phyloP scores from a whole-genome alignment of 2,888 invertebrate species.

The Pyrgus malvae region DNA sequence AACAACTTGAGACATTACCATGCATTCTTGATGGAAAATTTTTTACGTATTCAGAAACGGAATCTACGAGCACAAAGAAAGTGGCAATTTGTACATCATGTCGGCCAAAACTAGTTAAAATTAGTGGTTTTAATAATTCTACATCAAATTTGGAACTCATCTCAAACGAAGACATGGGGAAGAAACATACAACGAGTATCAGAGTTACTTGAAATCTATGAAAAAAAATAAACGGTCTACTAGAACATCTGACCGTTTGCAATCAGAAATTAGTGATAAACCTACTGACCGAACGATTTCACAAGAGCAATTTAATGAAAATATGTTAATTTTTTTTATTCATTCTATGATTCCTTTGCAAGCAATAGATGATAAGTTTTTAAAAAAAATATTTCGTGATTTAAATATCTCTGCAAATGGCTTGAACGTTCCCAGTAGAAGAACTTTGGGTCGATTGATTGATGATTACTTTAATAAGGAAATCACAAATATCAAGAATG shows the following conservation, averaged over 20 bases:
- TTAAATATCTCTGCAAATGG: constrained; percentile 15
- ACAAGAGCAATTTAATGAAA: constrained; percentile 22
- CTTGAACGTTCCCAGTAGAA: neutral
- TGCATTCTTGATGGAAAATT: constrained; percentile 3
- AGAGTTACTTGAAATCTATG: constrained; percentile 3
- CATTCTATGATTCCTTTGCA: constrained; percentile 28
- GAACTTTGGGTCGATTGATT: neutral
- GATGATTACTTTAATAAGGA: constrained; percentile 2
- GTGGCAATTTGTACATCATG: constrained; percentile 17
- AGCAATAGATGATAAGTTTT: constrained; percentile 24
- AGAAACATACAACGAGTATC: constrained; percentile 10
- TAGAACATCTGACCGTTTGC: neutral
- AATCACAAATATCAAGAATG: neutral
- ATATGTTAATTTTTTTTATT: constrained; percentile 24
- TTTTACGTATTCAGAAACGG: constrained; percentile 11
- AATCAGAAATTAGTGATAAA: neutral
- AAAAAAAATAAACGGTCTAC: neutral
- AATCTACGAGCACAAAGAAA: constrained; percentile 17
- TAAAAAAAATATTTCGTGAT: constrained; percentile 23
- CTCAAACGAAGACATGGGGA: constrained; percentile 29
- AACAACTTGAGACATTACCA: neutral
- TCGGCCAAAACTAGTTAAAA: constrained; percentile 25
- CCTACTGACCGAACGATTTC: neutral
- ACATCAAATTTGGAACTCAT: constrained; percentile 29
- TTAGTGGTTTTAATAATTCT: constrained; percentile 22